Evolutionary conservation across 2,113 vertebrate genomes (phyloP).

Genomic region (Cepphus grylle): DNA sequence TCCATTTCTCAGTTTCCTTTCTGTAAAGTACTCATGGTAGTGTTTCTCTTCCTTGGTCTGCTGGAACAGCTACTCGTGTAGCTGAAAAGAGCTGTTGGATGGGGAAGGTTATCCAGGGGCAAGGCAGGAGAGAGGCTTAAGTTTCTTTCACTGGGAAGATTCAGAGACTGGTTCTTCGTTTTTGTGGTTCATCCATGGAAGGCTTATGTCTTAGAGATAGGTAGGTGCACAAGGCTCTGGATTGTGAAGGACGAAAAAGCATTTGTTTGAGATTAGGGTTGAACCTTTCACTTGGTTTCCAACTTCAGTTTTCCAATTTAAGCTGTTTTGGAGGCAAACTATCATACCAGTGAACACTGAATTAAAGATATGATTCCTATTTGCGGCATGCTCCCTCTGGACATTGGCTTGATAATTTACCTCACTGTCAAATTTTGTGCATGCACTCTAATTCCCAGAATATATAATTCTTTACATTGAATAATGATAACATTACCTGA

Average conservation of each 20-base stretch:
- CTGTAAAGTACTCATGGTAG: neutral
- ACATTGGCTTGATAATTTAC: constrained; percentile 22
- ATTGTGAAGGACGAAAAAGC: neutral
- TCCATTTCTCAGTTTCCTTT: neutral
- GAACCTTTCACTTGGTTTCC: neutral
- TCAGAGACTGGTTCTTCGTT: neutral
- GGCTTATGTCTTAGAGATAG: neutral
- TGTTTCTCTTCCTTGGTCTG: neutral
- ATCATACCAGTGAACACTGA: neutral
- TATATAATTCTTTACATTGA: neutral
- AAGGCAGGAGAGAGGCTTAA: neutral
- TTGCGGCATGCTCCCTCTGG: neutral
- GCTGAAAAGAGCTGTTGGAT: neutral
- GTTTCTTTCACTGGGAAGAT: neutral
- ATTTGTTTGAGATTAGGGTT: neutral
- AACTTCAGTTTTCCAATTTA: neutral
- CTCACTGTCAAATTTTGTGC: neutral
- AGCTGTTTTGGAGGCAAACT: neutral
- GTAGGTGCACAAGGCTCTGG: neutral
- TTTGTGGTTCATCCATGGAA: neutral
- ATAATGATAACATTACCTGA: constrained; percentile 1
- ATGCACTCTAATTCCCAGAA: neutral
- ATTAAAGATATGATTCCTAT: neutral
- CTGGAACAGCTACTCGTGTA: neutral
- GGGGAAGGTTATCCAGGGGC: neutral